These are phyloP conservation scores for Oxytorus armatus DNA, from an alignment of 2,888 invertebrate genomes.

Conservation along the genomic window DNA sequence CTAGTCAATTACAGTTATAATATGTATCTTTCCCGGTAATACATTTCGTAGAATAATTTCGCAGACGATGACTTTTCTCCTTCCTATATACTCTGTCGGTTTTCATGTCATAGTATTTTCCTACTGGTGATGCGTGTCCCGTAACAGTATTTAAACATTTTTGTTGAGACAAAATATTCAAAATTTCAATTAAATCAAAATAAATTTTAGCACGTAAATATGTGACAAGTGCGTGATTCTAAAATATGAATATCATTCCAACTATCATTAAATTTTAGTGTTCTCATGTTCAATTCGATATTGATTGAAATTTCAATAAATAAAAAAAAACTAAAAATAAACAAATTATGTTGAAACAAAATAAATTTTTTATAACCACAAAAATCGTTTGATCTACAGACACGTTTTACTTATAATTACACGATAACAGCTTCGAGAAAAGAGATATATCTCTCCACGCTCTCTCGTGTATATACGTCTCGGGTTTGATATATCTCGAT, in stretches of 20 bases:
- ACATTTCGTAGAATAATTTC: constrained; percentile 62
- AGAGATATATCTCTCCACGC: neutral
- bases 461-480: neutral
- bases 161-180: too few relatives aligned
- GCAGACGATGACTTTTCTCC: constrained; percentile 37
- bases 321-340: neutral
- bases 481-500: constrained; percentile 18
- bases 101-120: too few relatives aligned
- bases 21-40: constrained; percentile 38
- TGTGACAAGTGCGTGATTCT: too few relatives aligned
- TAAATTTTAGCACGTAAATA: too few relatives aligned
- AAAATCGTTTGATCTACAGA: constrained; percentile 29
- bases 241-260: too few relatives aligned
- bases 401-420: constrained; percentile 7
- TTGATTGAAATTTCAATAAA: too few relatives aligned
- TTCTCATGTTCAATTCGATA: too few relatives aligned
- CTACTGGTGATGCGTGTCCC: too few relatives aligned
- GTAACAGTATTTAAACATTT: too few relatives aligned
- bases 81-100: too few relatives aligned
- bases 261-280: too few relatives aligned
- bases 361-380: neutral
- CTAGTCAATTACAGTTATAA: constrained; percentile 46
- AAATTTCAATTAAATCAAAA: too few relatives aligned
- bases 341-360: neutral
- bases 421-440: constrained; percentile 22